Conservation (phyloP, 2,113 vertebrate species). For the Prochilodus magdalenae region DNA sequence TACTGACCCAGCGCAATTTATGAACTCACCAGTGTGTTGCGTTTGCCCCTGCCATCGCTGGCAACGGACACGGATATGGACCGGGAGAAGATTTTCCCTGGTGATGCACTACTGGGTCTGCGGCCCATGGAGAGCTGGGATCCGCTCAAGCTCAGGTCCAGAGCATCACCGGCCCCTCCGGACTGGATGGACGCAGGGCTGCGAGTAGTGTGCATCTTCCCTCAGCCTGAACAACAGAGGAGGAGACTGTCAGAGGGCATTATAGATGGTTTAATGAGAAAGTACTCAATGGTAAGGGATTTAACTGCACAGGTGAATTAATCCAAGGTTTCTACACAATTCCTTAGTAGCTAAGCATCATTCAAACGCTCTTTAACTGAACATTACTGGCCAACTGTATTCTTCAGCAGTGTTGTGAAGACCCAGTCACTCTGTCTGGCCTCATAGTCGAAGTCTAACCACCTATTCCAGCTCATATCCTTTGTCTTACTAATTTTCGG, state of each 20-base stretch:
- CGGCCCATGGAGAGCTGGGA: constrained; percentile 76
- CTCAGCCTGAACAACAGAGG: constrained; percentile 20
- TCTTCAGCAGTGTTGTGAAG: not conserved
- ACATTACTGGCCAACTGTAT: not conserved
- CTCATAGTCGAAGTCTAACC: too few species aligned
- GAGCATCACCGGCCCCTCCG: constrained; percentile 36
- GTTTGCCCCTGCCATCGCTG: constrained; percentile 76
- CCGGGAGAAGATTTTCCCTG: constrained; percentile 78
- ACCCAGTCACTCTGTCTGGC: too few species aligned
- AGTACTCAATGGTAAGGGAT: not conserved
- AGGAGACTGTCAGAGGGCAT: not conserved
- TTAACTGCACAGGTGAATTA: not conserved
- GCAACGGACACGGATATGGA: constrained; percentile 81
- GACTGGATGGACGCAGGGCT: constrained; percentile 71
- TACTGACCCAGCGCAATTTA: not conserved
- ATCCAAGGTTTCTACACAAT: too few species aligned
- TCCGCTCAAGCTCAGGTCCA: constrained; percentile 85
- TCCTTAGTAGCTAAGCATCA: not conserved
- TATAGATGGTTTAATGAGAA: not conserved
- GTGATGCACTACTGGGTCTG: constrained; percentile 82
- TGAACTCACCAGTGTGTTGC: constrained; percentile 81
- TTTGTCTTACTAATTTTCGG: too few species aligned
- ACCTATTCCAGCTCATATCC: too few species aligned
- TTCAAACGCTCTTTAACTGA: too few species aligned
- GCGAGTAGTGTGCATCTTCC: constrained; percentile 84